Evolutionary conservation across 2,797 vertebrate genomes (phyloP).

Genomic region (Anguilla megastoma): DNA sequence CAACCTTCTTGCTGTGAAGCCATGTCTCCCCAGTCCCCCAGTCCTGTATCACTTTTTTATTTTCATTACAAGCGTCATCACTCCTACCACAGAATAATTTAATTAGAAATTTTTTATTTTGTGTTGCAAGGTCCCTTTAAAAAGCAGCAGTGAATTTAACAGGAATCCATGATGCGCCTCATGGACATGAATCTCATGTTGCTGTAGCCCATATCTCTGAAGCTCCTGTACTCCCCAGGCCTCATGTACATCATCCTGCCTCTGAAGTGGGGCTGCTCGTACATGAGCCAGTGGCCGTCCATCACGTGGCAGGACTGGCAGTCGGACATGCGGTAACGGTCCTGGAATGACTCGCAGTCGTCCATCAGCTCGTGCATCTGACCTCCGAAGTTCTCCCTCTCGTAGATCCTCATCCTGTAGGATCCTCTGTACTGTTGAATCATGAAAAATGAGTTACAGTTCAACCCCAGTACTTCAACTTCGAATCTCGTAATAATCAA

Average conservation of each 20-base stretch:
- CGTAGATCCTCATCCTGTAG: constrained; percentile 53
- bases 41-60: no score
- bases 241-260: constrained; percentile 19
- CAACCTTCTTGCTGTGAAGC: no score
- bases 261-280: constrained; percentile 17
- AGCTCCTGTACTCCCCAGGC: constrained; percentile 22
- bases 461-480: not conserved
- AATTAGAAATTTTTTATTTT: not conserved
- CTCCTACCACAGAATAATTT: not conserved
- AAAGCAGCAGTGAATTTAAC: not conserved
- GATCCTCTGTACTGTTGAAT: constrained; percentile 37
- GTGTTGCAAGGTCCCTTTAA: not conserved
- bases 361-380: constrained; percentile 51
- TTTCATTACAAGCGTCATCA: not conserved
- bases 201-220: constrained; percentile 43
- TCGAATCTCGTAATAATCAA: not conserved
- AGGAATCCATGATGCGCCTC: constrained; percentile 31
- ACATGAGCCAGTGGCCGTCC: constrained; percentile 17
- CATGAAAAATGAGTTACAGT: not conserved
- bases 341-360: constrained; percentile 50
- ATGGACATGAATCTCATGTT: constrained; percentile 41
- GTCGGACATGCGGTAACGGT: constrained; percentile 46
- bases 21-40: no score
- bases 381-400: constrained; percentile 55
- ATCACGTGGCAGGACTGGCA: constrained; percentile 23